These are phyloP conservation scores for Conopomorpha cramerella DNA, from an alignment of 1,140 invertebrate genomes.

Conservation along the genomic window DNA sequence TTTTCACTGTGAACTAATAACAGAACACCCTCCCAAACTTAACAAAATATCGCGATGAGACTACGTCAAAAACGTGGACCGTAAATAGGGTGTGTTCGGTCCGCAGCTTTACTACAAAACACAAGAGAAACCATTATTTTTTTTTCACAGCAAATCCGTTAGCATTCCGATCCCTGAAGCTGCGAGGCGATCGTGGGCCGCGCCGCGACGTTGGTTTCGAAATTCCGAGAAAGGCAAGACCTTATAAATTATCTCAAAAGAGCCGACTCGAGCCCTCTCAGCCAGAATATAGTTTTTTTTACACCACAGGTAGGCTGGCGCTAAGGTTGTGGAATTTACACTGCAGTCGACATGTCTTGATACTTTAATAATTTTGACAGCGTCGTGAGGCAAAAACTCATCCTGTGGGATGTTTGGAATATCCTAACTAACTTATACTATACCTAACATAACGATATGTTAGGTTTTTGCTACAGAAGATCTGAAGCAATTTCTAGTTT, in stretches of 20 bases:
- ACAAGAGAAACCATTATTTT: no score
- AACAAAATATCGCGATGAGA: no score
- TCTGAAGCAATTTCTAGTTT: no score
- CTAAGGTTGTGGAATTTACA: constrained; percentile 54
- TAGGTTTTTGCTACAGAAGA: no score
- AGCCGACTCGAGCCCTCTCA: constrained; percentile 44
- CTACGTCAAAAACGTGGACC: no score
- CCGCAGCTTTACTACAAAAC: no score
- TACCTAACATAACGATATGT: no score
- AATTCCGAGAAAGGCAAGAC: constrained; percentile 56
- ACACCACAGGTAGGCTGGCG: constrained; percentile 55
- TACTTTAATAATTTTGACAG: constrained; percentile 7
- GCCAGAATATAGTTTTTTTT: constrained; percentile 55
- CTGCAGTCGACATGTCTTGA: constrained; percentile 13
- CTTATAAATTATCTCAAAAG: constrained; percentile 61
- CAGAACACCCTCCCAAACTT: no score
- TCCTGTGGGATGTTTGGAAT: no score
- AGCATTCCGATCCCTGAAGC: constrained; percentile 50
- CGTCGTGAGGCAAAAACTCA: constrained; percentile 12
- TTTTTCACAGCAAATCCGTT: constrained; percentile 52
- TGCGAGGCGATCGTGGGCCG: constrained; percentile 26
- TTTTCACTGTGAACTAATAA: no score
- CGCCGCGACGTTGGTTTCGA: constrained; percentile 52
- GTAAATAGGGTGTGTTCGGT: no score
- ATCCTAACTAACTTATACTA: no score